Conservation (phyloP, 2,888 invertebrate species). For the Caenorhabditis drosophilae region DNA sequence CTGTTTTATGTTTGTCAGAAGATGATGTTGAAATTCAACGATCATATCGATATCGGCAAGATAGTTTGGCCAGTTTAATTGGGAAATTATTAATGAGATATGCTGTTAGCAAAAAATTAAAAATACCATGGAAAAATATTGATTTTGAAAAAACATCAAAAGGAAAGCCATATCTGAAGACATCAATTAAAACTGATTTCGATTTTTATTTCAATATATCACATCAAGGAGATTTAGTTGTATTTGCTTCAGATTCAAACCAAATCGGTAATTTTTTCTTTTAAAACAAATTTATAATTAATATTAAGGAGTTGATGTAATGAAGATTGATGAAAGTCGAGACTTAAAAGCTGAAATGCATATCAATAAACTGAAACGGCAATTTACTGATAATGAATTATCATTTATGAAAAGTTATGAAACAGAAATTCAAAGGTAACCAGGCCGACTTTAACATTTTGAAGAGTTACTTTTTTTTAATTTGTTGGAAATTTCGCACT, state of each 20-base stretch:
- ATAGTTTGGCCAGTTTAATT: conserved; percentile 59
- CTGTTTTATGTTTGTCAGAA: conserved; percentile 52
- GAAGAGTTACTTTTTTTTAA: too few species aligned
- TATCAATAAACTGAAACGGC: conserved; percentile 28
- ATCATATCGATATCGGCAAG: conserved; percentile 56
- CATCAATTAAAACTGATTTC: conserved; percentile 4
- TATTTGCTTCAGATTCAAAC: conserved; percentile 32
- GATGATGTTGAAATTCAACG: conserved; percentile 57
- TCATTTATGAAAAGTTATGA: conserved; percentile 44
- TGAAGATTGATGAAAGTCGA: conserved; percentile 59
- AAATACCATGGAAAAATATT: conserved; percentile 50
- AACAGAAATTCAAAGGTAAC: conserved; percentile 17
- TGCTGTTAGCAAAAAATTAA: conserved; percentile 8
- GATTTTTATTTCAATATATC: conserved; percentile 62
- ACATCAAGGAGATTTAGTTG: conserved; percentile 68
- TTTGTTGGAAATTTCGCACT: background rate
- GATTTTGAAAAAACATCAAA: conserved; percentile 52
- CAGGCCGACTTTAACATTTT: background rate
- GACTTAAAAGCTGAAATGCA: conserved; percentile 28
- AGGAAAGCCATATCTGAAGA: conserved; percentile 64
- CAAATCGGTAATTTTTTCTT: conserved; percentile 9
- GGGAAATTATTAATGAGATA: conserved; percentile 59
- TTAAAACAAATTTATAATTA: background rate
- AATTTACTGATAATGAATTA: conserved; percentile 51
- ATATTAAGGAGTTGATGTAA: conserved; percentile 66